Base-by-base conservation (phyloP, 2,113 vertebrate species). In the Leptobrachium leishanense region DNA sequence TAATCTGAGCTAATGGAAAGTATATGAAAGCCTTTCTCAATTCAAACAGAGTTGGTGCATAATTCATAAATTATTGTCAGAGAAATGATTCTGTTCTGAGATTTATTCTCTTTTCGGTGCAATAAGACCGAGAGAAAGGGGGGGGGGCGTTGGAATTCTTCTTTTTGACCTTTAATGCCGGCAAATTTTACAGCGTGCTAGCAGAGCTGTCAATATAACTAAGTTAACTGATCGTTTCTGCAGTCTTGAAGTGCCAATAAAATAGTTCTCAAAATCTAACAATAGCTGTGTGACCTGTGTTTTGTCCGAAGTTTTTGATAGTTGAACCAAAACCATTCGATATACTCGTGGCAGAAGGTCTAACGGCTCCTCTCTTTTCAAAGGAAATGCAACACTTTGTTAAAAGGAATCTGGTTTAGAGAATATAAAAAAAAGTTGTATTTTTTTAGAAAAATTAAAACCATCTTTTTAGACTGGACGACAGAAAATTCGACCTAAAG, bases 1-100 rank as follows among this genome's bases (percentile, higher is more conserved):
- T 98, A 99, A 99, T 99, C 98, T 92, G 95, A 98, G 96, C 97
- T 99, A 99, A 99, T 99, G 98, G 98, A 98, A 98, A 95, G 95
- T 97, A 97, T 99, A 98, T 97, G 96, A 98, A 99, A 98, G 96
- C 96, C 94, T 98, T 98, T 98, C 95, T 97, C 94, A 94, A 97
- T 96, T 97, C 97, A 98, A 98, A 98, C 95, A 97, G 92, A 94
- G 91, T 91, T 91, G 74, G 91, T 98, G 94, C 95, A 98, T 97
- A 95, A 98, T 98, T 99, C 95, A 98, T 98, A 94, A 94, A 97
- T 98, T 97, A 98, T 98, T 98, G 97, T 98, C 96, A 96, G 96
- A 94, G 95, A 97, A 96, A 95, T 95, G 96, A 98, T 96, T 97
- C 95, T 91, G 86, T 94, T 92, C 95, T 85, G 95, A 97, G 97